phyloP scores from a whole-genome alignment of 2,113 vertebrate species.

The Oncorhynchus nerka region DNA sequence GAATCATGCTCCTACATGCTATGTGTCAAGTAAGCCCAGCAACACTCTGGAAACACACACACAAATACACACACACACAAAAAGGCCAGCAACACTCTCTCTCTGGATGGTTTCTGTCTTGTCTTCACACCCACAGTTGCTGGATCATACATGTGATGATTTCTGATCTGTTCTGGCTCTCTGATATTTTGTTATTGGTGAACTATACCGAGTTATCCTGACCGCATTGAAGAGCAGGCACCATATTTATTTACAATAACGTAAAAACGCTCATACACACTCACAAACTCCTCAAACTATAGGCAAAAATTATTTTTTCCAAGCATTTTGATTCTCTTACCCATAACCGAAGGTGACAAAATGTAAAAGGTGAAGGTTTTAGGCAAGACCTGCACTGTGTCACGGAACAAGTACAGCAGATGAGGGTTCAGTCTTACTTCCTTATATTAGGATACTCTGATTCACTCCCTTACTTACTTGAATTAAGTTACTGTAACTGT shows the following conservation, averaged over 20 bases:
- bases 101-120: neutral
- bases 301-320: neutral
- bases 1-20: neutral
- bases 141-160: neutral
- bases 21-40: neutral
- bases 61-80: too few relatives aligned
- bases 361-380: conserved; percentile 8
- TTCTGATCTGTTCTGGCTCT: neutral
- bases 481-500: conserved; percentile 15
- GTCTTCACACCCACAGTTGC: neutral
- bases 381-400: neutral
- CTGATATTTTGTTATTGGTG: neutral
- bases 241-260: neutral
- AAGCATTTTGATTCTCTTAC: neutral
- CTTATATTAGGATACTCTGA: neutral
- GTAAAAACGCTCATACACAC: neutral
- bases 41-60: too few relatives aligned
- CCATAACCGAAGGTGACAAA: conserved; percentile 17
- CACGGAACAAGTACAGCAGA: neutral
- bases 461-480: neutral
- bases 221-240: conserved; percentile 15
- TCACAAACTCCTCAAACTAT: neutral
- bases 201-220: conserved; percentile 35
- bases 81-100: too few relatives aligned
- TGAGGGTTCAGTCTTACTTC: conserved; percentile 15